A percentile compares a stretch with the other conserved stretches of the same genome.
These are phyloP conservation scores for Eilema caniola DNA, from an alignment of 2,888 invertebrate genomes.

Conservation along the genomic window DNA sequence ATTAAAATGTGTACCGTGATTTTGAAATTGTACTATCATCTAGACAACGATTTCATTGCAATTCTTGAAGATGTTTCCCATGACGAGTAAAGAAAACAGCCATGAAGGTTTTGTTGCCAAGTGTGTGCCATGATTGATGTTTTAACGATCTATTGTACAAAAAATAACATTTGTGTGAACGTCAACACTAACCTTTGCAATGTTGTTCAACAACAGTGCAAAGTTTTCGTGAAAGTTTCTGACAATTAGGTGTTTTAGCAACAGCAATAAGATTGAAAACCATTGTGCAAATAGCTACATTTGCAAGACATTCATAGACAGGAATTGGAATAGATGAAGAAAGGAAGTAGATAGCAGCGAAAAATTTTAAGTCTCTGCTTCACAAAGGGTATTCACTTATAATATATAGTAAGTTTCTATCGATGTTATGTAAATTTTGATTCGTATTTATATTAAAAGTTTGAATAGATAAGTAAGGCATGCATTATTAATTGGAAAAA, in stretches of 20 bases:
- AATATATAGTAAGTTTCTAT: not conserved
- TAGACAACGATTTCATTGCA: not conserved
- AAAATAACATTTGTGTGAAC: slow-evolving; percentile 4
- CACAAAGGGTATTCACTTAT: too few relatives aligned
- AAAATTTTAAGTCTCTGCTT: not conserved
- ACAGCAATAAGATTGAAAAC: not conserved
- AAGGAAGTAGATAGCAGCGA: not conserved
- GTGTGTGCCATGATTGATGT: slow-evolving; percentile 1
- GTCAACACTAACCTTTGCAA: not conserved
- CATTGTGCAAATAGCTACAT: not conserved
- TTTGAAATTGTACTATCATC: slow-evolving; percentile 1
- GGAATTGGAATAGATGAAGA: not conserved
- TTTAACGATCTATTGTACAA: slow-evolving; percentile 1
- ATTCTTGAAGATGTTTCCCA: not conserved
- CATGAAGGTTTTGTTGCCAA: not conserved
- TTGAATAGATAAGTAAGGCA: not conserved
- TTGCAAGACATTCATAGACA: not conserved
- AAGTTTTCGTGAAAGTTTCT: slow-evolving; percentile 8
- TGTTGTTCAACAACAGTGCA: not conserved
- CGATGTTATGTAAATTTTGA: not conserved
- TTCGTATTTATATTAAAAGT: not conserved
- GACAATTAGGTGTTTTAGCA: not conserved
- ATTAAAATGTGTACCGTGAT: not conserved
- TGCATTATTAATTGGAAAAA: not conserved
- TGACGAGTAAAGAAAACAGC: slow-evolving; percentile 4